phyloP scores from a whole-genome alignment of 1,140 invertebrate genomes.

The Dryas iulia region DNA sequence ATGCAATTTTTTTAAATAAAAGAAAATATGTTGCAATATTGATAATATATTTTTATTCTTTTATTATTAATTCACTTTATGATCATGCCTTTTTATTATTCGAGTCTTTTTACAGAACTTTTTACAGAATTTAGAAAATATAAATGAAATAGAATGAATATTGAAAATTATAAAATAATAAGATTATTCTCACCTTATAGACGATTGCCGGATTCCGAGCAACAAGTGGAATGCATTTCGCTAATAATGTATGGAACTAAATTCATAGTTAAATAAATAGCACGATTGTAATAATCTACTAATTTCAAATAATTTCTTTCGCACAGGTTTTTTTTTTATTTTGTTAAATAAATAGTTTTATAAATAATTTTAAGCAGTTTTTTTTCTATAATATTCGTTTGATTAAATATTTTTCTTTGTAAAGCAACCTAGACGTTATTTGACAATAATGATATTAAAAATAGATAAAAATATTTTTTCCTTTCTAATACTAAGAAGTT shows the following conservation, averaged over 20 bases:
- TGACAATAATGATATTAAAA: neutral
- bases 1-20: too few relatives aligned
- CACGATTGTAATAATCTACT: neutral
- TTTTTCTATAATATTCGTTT: neutral
- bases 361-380: neutral
- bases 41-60: too few relatives aligned
- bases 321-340: too few relatives aligned
- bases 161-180: neutral
- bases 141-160: too few relatives aligned
- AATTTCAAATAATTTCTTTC: too few relatives aligned
- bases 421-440: neutral
- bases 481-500: too few relatives aligned
- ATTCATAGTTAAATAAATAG: neutral
- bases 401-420: neutral
- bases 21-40: too few relatives aligned
- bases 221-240: neutral
- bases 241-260: neutral
- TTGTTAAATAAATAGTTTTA: neutral
- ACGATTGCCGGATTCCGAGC: neutral
- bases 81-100: too few relatives aligned
- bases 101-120: too few relatives aligned
- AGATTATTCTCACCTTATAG: neutral
- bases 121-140: too few relatives aligned
- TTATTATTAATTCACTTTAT: too few relatives aligned
- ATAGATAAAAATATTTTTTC: neutral